Conservation (phyloP, 2,113 vertebrate species). For the Elanoides forficatus region DNA sequence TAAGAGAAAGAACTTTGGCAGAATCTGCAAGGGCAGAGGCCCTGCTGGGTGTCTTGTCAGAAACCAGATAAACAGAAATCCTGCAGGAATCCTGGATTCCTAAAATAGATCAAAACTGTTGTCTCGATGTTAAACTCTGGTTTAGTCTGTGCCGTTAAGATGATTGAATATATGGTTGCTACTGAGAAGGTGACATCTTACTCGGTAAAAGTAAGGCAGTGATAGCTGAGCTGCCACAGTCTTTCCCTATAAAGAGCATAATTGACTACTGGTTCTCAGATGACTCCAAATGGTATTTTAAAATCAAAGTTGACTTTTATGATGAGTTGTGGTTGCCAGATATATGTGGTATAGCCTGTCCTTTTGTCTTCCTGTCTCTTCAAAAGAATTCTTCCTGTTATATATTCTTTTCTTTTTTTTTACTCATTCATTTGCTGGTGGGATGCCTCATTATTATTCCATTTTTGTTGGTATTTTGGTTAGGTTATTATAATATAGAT, state of each 20-base stretch:
- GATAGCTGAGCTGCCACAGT: background rate
- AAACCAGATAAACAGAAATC: background rate
- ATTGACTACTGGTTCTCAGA: background rate
- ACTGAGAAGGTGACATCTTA: background rate
- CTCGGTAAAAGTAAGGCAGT: background rate
- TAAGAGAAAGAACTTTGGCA: background rate
- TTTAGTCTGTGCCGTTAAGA: background rate
- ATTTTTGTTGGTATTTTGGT: background rate
- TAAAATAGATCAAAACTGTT: background rate
- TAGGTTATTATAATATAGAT: background rate
- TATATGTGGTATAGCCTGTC: background rate
- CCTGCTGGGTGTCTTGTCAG: background rate
- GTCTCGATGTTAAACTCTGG: background rate
- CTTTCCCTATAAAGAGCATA: background rate
- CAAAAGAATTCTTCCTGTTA: background rate
- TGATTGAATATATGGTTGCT: background rate
- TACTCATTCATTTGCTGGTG: background rate
- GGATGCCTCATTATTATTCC: background rate
- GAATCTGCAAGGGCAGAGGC: background rate
- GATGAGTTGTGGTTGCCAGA: background rate
- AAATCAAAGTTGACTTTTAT: background rate
- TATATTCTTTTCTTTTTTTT: background rate
- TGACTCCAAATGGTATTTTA: background rate
- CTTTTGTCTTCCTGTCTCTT: background rate
- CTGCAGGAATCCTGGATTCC: background rate